A percentile compares a stretch with the other conserved stretches of the same genome.
Evolutionary conservation across 2,888 invertebrate species (phyloP).

Genomic region (Octonoba sinensis): DNA sequence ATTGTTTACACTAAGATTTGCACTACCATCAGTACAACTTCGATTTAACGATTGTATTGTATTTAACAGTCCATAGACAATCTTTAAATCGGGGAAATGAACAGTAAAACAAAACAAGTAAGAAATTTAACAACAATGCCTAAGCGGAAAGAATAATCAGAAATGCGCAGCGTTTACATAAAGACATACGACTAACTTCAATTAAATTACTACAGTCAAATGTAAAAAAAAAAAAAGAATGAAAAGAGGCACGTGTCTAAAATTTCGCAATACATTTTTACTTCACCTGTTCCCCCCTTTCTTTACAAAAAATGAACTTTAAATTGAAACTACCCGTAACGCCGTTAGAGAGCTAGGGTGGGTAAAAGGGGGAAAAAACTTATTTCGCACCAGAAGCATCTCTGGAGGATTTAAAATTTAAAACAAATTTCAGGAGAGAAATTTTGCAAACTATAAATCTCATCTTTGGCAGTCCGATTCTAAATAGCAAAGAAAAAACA

Average conservation of each 20-base stretch:
- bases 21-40: too few relatives aligned
- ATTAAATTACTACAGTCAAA: too few relatives aligned
- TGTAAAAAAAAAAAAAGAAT: too few relatives aligned
- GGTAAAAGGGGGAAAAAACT: constrained; percentile 10
- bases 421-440: constrained; percentile 62
- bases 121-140: too few relatives aligned
- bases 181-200: too few relatives aligned
- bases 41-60: too few relatives aligned
- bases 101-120: too few relatives aligned
- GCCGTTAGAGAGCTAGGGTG: constrained; percentile 15
- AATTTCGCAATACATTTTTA: constrained; percentile 41
- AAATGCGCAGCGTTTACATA: too few relatives aligned
- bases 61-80: too few relatives aligned
- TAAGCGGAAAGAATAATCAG: too few relatives aligned
- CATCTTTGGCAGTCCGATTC: constrained; percentile 56
- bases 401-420: constrained; percentile 59
- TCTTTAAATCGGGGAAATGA: too few relatives aligned
- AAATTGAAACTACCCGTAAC: constrained; percentile 56
- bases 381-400: constrained; percentile 46
- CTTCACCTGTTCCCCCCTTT: constrained; percentile 34
- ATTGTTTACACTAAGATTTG: too few relatives aligned
- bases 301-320: constrained; percentile 29
- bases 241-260: constrained; percentile 28
- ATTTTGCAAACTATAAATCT: constrained; percentile 61
- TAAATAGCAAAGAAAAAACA: constrained; percentile 41